Percentiles rank a stretch among this genome's conserved stretches.
These are phyloP conservation scores for Branchipolynoe longqiensis DNA, from an alignment of 2,888 invertebrate genomes.

Conservation along the genomic window DNA sequence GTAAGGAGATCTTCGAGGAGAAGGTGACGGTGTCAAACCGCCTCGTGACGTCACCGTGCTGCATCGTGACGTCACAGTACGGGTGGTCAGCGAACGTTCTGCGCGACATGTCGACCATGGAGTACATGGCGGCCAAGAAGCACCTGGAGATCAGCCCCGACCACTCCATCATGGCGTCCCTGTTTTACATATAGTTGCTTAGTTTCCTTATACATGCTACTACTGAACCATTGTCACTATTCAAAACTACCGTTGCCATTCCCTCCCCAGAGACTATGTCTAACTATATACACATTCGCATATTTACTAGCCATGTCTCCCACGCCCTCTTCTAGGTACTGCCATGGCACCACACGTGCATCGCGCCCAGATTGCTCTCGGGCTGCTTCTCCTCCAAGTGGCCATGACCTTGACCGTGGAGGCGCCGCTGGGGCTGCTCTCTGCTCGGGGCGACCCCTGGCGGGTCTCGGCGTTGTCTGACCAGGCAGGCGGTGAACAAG, in stretches of 20 bases:
- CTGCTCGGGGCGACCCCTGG: slow-evolving; percentile 16
- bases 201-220: too few species aligned
- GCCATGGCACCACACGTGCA: too few species aligned
- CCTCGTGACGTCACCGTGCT: slow-evolving; percentile 98
- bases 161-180: slow-evolving; percentile 95
- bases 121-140: slow-evolving; percentile 99
- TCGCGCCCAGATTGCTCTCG: too few species aligned
- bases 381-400: not conserved
- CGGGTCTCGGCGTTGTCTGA: not conserved
- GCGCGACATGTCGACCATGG: slow-evolving; percentile 98
- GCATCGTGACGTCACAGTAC: slow-evolving; percentile 98
- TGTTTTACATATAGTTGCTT: too few species aligned
- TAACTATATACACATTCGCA: too few species aligned
- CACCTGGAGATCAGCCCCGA: slow-evolving; percentile 98
- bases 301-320: too few species aligned
- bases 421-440: not conserved
- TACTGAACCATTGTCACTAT: too few species aligned
- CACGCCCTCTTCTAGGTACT: too few species aligned
- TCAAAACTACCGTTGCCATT: slow-evolving; percentile 60
- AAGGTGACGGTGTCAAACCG: slow-evolving; percentile 98
- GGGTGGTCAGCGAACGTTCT: slow-evolving; percentile 99
- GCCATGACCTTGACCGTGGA: not conserved
- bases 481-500: not conserved
- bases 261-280: too few species aligned
- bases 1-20: too few species aligned